Base-by-base conservation (phyloP, 2,113 vertebrate species). In the Sphaerodactylus townsendi region DNA sequence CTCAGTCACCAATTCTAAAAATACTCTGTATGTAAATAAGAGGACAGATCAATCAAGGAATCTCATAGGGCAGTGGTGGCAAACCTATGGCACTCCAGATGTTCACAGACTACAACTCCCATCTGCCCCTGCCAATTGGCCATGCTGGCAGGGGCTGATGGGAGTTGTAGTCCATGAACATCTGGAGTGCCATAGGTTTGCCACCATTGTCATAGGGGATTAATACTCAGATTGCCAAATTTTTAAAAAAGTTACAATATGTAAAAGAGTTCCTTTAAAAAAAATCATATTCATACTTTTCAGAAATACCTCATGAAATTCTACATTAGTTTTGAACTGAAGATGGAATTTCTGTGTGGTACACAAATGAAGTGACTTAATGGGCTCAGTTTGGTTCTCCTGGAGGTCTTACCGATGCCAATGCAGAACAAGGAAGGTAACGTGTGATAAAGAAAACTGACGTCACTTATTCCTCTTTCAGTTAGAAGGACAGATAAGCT, bases 311-410 rank as follows among this genome's bases (percentile, higher is more conserved):
- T 35, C 74, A 13, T 76, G 81, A 70, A 0, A 73, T 68, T 41
- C 1, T 41, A 85, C 30, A 83, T 46, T 65, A 83, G 15, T 79
- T 41, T 71, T 80, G 5, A 84, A 69, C 35, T 81, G 74, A 86
- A 85, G 4, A n/a, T 33, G 35, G 65, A 77, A 85, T 30, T 86
- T 84, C 19, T 39, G 80, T 71, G 77, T 86, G 19, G 73, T 78
- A 88, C 21, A 79, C 86, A 89, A 46, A 88, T 83, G 86, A 92
- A 94, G 94, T 71, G 77, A 92, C 89, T 56, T 91, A 86, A 88
- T 88, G 89, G 91, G 93, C 92, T 96, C 95, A 96, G 94, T 95
- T 96, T 95, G 96, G 88, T 92, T 95, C 95, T 96, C 95, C 95
- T 96, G 96, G 95, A 96, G 95, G 96, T 96, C 95, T 96, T 96